Evolutionary conservation across 2,113 vertebrate species (phyloP).

Genomic region (Plectropomus leopardus): DNA sequence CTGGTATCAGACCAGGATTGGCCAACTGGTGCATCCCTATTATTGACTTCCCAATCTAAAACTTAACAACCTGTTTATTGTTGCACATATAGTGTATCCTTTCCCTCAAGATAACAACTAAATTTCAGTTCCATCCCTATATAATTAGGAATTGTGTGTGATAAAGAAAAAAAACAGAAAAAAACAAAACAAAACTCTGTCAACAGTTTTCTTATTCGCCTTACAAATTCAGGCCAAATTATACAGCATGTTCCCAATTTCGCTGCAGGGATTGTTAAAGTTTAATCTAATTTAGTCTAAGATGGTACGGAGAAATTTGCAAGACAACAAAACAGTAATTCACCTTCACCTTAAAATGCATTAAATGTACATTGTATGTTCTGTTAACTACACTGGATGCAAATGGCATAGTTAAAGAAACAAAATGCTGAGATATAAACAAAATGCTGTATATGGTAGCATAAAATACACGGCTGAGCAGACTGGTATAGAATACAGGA

Average conservation of each 20-base stretch:
- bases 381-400: not conserved
- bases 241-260: slow-evolving; percentile 11
- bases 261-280: slow-evolving; percentile 17
- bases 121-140: not conserved
- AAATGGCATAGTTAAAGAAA: not conserved
- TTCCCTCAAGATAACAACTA: slow-evolving; percentile 1
- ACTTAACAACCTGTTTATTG: not conserved
- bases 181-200: not conserved
- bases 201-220: not conserved
- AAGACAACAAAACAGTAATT: not conserved
- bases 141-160: slow-evolving; percentile 1
- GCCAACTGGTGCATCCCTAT: too few relatives aligned
- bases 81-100: not conserved
- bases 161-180: too few relatives aligned
- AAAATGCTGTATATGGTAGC: not conserved
- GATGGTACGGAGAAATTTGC: not conserved
- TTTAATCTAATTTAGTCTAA: slow-evolving; percentile 18
- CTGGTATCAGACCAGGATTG: too few relatives aligned
- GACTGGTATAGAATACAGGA: not conserved
- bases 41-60: too few relatives aligned
- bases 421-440: not conserved
- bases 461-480: slow-evolving; percentile 2
- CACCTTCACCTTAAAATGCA: not conserved
- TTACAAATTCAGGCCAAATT: slow-evolving; percentile 14
- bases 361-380: not conserved